phyloP scores from a whole-genome alignment of 2,888 invertebrate species.

The Agrotis puta region DNA sequence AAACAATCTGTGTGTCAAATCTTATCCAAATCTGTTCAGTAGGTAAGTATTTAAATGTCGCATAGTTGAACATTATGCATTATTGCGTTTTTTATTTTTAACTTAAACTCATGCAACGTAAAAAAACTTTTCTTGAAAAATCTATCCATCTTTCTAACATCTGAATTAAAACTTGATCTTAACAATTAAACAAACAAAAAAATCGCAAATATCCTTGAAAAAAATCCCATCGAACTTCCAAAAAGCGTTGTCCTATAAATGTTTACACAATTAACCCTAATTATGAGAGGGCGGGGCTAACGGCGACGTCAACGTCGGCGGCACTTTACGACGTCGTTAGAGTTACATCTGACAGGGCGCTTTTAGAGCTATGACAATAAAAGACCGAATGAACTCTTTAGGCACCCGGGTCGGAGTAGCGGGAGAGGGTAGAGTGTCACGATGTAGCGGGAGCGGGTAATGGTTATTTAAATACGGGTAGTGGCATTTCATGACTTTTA shows the following conservation, averaged over 20 bases:
- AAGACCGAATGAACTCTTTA: slow-evolving; percentile 77
- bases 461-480: neutral
- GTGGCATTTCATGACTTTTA: no score
- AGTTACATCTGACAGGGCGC: slow-evolving; percentile 73
- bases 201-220: slow-evolving; percentile 31
- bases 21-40: no score
- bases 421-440: slow-evolving; percentile 38
- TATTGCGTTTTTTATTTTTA: no score
- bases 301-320: slow-evolving; percentile 58
- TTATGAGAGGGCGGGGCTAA: slow-evolving; percentile 69
- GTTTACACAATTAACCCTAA: slow-evolving; percentile 80
- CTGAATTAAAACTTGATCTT: neutral
- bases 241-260: slow-evolving; percentile 66
- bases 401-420: slow-evolving; percentile 59
- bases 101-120: neutral
- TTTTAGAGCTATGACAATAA: slow-evolving; percentile 75
- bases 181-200: neutral
- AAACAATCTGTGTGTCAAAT: no score
- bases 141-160: neutral
- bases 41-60: no score
- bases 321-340: slow-evolving; percentile 78
- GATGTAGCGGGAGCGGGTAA: slow-evolving; percentile 62
- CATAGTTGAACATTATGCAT: no score
- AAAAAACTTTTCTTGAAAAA: neutral
- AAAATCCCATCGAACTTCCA: slow-evolving; percentile 44